Base-by-base conservation (phyloP, 2,888 invertebrate species). In the Thysanoteuthis rhombus region DNA sequence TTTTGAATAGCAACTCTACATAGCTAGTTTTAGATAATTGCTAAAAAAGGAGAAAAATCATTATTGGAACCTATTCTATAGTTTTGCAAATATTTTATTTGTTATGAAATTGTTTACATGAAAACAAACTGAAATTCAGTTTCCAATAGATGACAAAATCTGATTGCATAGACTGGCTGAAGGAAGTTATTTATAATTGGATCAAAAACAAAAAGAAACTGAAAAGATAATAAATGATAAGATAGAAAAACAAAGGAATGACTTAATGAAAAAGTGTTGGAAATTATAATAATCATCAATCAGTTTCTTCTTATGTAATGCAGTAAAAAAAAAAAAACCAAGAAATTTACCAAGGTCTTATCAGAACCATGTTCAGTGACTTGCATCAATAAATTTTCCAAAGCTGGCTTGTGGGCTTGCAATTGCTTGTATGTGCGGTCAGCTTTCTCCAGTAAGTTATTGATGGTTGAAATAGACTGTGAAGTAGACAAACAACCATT, bases 341-440 rank as follows among this genome's bases (percentile, higher is more conserved):
- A 38, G 36, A 89, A 19, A 40, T 93, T 47, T 92, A 95, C 95
- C 94, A 93, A 52, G 19, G 95, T 93, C 92, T 94, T 95, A 45
- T 96, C 96, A 38, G 95, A 95, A 75, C 96, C 95, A 96, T 99
- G 99, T 96, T 99, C 99, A 94, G 98, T 98, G 94, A 99, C 98
- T 97, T 98, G 98, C 96, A 98, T 98, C 91, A 99, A 98, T 0
- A 99, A 96, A 52, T 96, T 98, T 97, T 99, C 99, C 22, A 99
- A 97, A 93, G 98, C 98, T 3, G 99, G 99, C 96, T 99, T 99
- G 96, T 99, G 98, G 8, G 98, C 98, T 95, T 99, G 98, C 22
- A 99, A 97, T 96, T 99, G 99, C 94, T 99, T 98, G 97, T 99
- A 99, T 36, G 99, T 98, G 40, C 98, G 97, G 97, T 99, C 99